phyloP scores from a whole-genome alignment of 2,797 vertebrate species.

The Huso huso region DNA sequence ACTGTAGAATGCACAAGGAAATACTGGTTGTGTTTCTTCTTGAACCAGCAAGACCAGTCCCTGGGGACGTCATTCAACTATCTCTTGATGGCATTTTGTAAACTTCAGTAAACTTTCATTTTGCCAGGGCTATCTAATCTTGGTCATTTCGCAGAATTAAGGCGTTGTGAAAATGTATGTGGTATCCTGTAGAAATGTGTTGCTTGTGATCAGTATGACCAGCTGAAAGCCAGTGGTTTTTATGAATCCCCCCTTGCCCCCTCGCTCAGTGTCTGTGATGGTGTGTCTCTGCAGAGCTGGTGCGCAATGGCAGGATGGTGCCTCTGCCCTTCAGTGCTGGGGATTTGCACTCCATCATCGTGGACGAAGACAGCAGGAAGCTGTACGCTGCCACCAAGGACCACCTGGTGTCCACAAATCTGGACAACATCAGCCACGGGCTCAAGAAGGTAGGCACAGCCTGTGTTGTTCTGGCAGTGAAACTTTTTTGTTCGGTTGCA shows the following conservation, averaged over 20 bases:
- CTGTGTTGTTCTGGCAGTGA: background rate
- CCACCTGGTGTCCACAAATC: constrained; percentile 58
- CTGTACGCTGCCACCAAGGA: constrained; percentile 70
- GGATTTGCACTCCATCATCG: constrained; percentile 59
- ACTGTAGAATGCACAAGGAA: too few species aligned
- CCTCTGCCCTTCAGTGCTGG: constrained; percentile 55
- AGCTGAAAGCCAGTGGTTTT: background rate
- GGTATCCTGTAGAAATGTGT: background rate
- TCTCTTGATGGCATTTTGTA: too few species aligned
- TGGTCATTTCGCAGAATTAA: background rate
- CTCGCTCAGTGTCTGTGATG: background rate
- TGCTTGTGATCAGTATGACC: background rate
- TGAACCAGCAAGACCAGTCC: too few species aligned
- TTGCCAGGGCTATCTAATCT: background rate
- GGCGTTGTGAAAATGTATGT: too few species aligned
- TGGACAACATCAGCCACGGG: constrained; percentile 67
- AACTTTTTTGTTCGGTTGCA: background rate
- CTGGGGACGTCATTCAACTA: too few species aligned
- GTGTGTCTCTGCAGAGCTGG: constrained; percentile 46
- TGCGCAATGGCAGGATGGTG: constrained; percentile 59
- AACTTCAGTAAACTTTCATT: too few species aligned
- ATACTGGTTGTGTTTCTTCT: too few species aligned
- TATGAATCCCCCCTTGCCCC: background rate
- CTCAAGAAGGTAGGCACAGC: constrained; percentile 54
- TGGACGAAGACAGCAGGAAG: constrained; percentile 56